Evolutionary conservation across 2,113 vertebrate species (phyloP).

Genomic region (Nothoprocta pentlandii): DNA sequence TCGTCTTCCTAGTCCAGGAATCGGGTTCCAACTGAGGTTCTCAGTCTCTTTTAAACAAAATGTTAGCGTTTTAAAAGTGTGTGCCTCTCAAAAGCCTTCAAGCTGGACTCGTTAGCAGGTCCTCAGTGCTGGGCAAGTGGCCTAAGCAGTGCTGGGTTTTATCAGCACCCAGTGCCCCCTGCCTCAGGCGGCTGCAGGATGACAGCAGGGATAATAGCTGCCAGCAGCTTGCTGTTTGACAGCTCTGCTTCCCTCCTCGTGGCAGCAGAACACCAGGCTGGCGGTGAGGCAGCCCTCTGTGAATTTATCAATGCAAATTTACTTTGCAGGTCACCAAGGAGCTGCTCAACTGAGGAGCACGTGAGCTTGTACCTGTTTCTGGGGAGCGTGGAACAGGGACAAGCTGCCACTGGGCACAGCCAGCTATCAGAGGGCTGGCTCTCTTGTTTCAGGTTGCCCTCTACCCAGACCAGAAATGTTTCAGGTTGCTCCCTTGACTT

Average conservation of each 20-base stretch:
- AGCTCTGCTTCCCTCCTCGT: accelerated
- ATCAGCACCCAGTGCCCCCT: background rate
- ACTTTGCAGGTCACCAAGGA: background rate
- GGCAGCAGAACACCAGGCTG: background rate
- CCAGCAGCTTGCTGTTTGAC: accelerated
- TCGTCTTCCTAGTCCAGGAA: background rate
- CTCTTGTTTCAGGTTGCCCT: background rate
- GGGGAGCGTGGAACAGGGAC: accelerated
- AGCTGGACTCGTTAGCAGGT: background rate
- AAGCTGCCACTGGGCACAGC: background rate
- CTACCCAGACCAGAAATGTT: background rate
- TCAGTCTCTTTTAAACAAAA: background rate
- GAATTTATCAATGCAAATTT: background rate
- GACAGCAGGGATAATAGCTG: accelerated
- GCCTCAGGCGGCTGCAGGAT: background rate
- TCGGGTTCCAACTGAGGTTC: background rate
- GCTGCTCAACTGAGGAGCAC: background rate
- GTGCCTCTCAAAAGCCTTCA: background rate
- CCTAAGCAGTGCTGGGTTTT: background rate
- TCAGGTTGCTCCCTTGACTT: accelerated
- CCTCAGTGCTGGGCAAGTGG: background rate
- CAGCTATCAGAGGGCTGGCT: background rate
- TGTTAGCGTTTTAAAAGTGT: background rate
- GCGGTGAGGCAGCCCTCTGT: background rate
- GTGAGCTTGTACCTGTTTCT: background rate